Conservation (phyloP, 2,888 invertebrate genomes). For the Tinea trinotella region DNA sequence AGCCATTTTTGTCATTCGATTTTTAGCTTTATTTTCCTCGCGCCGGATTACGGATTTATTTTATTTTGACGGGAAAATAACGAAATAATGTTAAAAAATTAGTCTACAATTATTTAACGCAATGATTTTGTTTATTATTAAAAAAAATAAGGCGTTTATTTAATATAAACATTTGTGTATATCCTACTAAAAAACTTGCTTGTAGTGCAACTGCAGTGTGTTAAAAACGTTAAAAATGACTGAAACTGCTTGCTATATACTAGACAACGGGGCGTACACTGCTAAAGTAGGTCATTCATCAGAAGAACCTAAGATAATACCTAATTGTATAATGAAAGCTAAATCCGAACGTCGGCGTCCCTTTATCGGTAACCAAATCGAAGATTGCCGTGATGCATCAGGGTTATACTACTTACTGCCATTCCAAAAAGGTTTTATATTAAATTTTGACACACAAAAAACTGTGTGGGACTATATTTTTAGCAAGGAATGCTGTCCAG, state of each 20-base stretch:
- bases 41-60: too few species aligned
- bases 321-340: slow-evolving; percentile 98
- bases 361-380: slow-evolving; percentile 93
- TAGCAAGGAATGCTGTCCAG: slow-evolving; percentile 85
- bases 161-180: too few species aligned
- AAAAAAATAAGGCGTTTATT: too few species aligned
- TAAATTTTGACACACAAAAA: slow-evolving; percentile 97
- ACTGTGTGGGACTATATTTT: slow-evolving; percentile 97
- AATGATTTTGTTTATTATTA: too few species aligned
- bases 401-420: slow-evolving; percentile 95
- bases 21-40: too few species aligned
- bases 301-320: slow-evolving; percentile 81
- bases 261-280: slow-evolving; percentile 92
- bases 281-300: slow-evolving; percentile 88
- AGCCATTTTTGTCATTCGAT: too few species aligned
- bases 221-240: slow-evolving; percentile 36
- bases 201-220: too few species aligned
- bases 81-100: too few species aligned
- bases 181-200: too few species aligned
- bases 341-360: slow-evolving; percentile 95
- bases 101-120: too few species aligned
- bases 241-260: slow-evolving; percentile 72
- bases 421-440: slow-evolving; percentile 94
- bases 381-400: slow-evolving; percentile 96
- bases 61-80: too few species aligned